Evolutionary conservation across 1,140 invertebrate species (phyloP), one percentile per base, ranked within the genome.

Genomic region (Sitophilus oryzae): DNA sequence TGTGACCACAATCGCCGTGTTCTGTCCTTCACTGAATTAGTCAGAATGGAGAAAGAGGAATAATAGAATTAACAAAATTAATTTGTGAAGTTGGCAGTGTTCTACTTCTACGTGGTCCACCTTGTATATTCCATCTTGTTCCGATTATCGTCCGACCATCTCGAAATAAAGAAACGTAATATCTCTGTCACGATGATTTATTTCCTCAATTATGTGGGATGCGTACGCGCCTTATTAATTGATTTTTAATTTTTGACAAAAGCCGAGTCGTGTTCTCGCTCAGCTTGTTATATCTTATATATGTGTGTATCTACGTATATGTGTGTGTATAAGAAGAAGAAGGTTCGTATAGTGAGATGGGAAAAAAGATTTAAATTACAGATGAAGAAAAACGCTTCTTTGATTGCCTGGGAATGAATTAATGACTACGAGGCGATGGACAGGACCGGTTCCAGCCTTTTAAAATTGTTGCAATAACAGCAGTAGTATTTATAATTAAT

Each of bases 121-220:
- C n/a, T n/a, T n/a, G n/a, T n/a, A n/a, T n/a, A n/a, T n/a, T n/a
- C n/a, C n/a, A n/a, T n/a, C 43, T 25, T 40, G 43, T 40, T 43
- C 35, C 44, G 35, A 57, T 57, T 49, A 57, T 57, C 49, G 46
- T 51, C 55, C 38, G 51, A 41, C 42, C 51, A 57, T 57, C 49
- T 57, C 48, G 49, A 57, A 57, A 57, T 51, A 57, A 57, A 57
- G 55, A 57, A 57, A 57, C 55, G 55, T 57, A 57, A 57, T 57
- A 57, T 57, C 51, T 57, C 55, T 57, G 55, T 57, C 55, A 57
- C 22, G 48, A 57, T 57, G 55, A 57, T 57, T 57, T 57, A 57
- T 57, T 51, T 57, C 48, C 47, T 57, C 46, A 57, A 57, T 57
- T 57, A 57, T 34, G 49, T 52, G 49, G 49, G 55, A 57, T 57